phyloP scores from a whole-genome alignment of 2,888 invertebrate species.

The Macropis europaea region DNA sequence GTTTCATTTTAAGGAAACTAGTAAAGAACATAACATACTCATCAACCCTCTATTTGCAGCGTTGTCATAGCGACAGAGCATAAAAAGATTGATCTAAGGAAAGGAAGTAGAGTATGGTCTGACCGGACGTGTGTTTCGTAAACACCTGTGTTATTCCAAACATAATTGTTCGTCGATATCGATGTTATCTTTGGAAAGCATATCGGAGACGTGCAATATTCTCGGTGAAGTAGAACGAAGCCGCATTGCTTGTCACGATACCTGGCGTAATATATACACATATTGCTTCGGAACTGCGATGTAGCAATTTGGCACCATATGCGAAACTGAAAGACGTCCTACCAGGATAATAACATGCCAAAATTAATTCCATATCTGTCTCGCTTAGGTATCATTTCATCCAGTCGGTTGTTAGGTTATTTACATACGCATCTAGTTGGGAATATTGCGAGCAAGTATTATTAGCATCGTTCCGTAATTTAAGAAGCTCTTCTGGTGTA shows the following conservation, averaged over 20 bases:
- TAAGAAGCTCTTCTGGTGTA: too few species aligned
- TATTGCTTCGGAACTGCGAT: conserved; percentile 1
- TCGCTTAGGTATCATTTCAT: neutral
- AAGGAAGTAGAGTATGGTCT: neutral
- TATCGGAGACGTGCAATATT: conserved; percentile 16
- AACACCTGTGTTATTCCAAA: neutral
- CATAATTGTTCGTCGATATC: conserved; percentile 9
- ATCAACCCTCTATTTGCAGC: too few species aligned
- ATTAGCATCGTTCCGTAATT: too few species aligned
- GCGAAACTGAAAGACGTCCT: neutral
- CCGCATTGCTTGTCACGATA: conserved; percentile 12
- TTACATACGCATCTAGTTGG: too few species aligned
- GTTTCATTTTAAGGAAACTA: too few species aligned
- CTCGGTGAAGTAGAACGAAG: conserved; percentile 18
- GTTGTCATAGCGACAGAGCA: neutral
- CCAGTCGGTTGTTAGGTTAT: too few species aligned
- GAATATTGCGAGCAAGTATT: too few species aligned
- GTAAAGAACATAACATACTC: too few species aligned
- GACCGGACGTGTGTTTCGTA: neutral
- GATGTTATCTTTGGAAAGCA: conserved; percentile 5
- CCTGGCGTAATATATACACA: neutral
- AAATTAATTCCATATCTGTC: neutral
- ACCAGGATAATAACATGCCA: neutral
- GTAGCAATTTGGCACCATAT: conserved; percentile 14
- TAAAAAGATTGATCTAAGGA: neutral